phyloP scores from a whole-genome alignment of 2,888 invertebrate species.

The Amblyteles armatorius region DNA sequence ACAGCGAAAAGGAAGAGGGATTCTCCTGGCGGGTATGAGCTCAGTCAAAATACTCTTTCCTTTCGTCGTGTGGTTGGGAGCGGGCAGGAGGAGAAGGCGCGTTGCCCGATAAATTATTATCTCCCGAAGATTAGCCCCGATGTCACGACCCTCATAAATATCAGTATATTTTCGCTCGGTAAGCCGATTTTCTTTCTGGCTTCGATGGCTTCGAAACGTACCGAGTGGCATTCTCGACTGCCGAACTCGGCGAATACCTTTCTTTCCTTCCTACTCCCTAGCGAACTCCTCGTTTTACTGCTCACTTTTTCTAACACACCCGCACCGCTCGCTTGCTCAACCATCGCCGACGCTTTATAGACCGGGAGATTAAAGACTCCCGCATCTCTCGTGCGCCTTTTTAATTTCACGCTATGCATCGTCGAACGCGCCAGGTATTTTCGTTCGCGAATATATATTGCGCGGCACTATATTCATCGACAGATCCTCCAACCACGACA shows the following conservation, averaged over 20 bases:
- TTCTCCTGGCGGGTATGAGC: slow-evolving; percentile 40
- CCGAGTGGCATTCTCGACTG: slow-evolving; percentile 75
- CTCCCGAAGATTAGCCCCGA: slow-evolving; percentile 83
- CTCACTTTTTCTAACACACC: slow-evolving; percentile 45
- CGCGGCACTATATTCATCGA: slow-evolving; percentile 35
- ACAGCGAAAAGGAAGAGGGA: slow-evolving; percentile 65
- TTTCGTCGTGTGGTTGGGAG: slow-evolving; percentile 45
- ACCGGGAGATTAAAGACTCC: slow-evolving; percentile 82
- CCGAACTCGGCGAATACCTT: slow-evolving; percentile 78
- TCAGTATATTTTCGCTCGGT: slow-evolving; percentile 83
- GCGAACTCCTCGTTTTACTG: slow-evolving; percentile 28
- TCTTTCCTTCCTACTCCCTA: slow-evolving; percentile 23
- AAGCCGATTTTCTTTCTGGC: slow-evolving; percentile 84
- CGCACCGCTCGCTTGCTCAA: slow-evolving; percentile 57
- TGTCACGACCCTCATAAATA: slow-evolving; percentile 84
- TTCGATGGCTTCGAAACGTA: slow-evolving; percentile 81
- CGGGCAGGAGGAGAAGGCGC: slow-evolving; percentile 53
- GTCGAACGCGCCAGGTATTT: slow-evolving; percentile 50
- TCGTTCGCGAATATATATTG: slow-evolving; percentile 49
- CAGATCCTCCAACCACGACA: slow-evolving; percentile 54
- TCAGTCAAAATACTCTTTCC: slow-evolving; percentile 66
- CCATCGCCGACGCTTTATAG: slow-evolving; percentile 77
- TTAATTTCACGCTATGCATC: slow-evolving; percentile 64
- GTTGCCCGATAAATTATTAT: slow-evolving; percentile 83
- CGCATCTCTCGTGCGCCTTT: slow-evolving; percentile 66